Evolutionary conservation across 1,140 invertebrate species (phyloP).

Genomic region (Scaptomyza hsui): DNA sequence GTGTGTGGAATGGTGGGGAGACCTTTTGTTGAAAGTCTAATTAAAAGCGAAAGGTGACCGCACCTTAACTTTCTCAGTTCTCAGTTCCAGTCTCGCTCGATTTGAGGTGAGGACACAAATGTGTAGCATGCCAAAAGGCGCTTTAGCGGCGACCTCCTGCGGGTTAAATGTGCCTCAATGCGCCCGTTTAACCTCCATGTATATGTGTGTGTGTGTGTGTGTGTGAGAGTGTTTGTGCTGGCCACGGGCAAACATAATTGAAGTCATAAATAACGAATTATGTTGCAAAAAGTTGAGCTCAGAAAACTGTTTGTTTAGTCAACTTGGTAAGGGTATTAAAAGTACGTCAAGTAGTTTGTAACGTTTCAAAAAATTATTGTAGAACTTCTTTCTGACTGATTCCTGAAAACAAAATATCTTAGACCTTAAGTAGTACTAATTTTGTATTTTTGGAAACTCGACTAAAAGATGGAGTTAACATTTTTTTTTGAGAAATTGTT

Average conservation of each 20-base stretch:
- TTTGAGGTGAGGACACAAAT: constrained; percentile 70
- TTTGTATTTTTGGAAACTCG: no score
- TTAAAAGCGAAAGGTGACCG: constrained; percentile 57
- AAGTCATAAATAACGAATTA: constrained; percentile 82
- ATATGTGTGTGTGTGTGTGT: constrained; percentile 37
- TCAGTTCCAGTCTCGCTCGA: constrained; percentile 5
- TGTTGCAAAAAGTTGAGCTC: constrained; percentile 71
- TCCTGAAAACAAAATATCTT: no score
- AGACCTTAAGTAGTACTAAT: no score
- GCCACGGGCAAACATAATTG: constrained; percentile 78
- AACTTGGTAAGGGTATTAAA: constrained; percentile 35
- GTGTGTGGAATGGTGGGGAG: no score
- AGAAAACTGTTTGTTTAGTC: constrained; percentile 64
- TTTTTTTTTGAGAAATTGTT: no score
- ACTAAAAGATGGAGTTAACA: no score
- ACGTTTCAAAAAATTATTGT: no score
- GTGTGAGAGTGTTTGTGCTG: constrained; percentile 18
- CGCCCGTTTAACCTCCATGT: constrained; percentile 70
- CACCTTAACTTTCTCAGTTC: constrained; percentile 27
- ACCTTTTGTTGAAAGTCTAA: constrained; percentile 50
- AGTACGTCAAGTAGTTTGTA: background rate
- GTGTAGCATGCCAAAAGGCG: constrained; percentile 54
- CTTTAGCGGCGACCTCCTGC: constrained; percentile 30
- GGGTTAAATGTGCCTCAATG: constrained; percentile 66
- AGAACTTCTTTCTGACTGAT: no score